Percentiles rank a stretch among this genome's conserved stretches.
These are phyloP conservation scores for Mesitornis unicolor DNA, from an alignment of 2,113 vertebrate genomes.

Conservation along the genomic window DNA sequence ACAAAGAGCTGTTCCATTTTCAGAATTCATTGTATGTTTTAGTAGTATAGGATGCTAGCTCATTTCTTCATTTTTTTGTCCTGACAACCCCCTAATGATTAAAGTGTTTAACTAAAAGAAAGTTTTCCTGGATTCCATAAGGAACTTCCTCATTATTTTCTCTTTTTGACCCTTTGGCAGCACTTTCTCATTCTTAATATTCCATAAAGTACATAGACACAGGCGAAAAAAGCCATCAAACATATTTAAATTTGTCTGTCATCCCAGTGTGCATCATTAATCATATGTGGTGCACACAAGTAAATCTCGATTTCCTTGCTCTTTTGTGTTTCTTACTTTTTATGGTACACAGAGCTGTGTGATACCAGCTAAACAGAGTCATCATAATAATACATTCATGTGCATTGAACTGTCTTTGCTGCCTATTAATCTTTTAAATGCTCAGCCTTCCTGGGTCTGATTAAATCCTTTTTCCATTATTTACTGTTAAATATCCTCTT, in stretches of 20 bases:
- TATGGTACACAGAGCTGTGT: not conserved
- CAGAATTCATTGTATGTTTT: not conserved
- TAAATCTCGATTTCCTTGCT: not conserved
- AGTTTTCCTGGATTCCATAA: not conserved
- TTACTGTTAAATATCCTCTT: conserved; percentile 34
- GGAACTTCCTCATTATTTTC: not conserved
- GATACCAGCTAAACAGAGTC: not conserved
- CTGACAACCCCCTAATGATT: not conserved
- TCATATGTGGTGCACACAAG: not conserved
- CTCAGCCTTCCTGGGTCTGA: not conserved
- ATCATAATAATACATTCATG: not conserved
- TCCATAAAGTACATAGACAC: not conserved
- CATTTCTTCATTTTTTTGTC: not conserved
- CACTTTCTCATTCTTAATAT: not conserved
- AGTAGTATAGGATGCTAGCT: not conserved
- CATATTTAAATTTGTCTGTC: not conserved
- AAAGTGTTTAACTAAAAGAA: not conserved
- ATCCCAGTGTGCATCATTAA: conserved; percentile 2
- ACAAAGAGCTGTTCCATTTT: no score
- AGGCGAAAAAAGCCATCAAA: not conserved
- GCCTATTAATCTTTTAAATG: conserved; percentile 9
- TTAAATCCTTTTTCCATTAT: not conserved
- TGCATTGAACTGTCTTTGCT: not conserved
- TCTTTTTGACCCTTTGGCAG: not conserved
- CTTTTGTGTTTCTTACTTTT: conserved; percentile 1